These are phyloP conservation scores for Actinia tenebrosa DNA, from an alignment of 64 coral and sea anemone species.

Conservation along the genomic window DNA sequence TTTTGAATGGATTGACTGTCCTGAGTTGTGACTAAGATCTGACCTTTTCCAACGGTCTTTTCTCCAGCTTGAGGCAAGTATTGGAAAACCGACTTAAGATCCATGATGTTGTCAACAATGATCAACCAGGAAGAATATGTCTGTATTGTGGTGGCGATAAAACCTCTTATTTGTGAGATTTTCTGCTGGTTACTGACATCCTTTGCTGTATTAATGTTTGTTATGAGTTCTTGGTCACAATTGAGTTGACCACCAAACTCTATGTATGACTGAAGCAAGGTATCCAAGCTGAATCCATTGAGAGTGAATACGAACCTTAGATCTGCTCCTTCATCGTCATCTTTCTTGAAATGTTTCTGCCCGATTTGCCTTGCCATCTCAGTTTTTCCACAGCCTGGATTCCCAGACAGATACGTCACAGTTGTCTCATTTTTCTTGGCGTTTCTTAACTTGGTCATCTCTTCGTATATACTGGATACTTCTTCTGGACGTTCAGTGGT, in stretches of 20 bases:
- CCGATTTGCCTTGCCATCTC: slow-evolving; percentile 17
- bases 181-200: neutral
- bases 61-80: slow-evolving; percentile 8
- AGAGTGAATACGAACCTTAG: slow-evolving; percentile 31
- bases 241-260: slow-evolving; percentile 25
- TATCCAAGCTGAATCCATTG: slow-evolving; percentile 15
- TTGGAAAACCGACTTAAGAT: neutral
- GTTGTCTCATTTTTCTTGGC: slow-evolving; percentile 4
- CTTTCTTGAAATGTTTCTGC: slow-evolving; percentile 25
- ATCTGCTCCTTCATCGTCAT: neutral
- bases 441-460: slow-evolving; percentile 20
- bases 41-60: slow-evolving; percentile 12
- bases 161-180: neutral
- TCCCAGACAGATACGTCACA: slow-evolving; percentile 14
- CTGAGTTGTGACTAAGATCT: slow-evolving; percentile 17
- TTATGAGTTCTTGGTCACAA: slow-evolving; percentile 17
- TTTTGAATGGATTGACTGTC: neutral
- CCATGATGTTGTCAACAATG: slow-evolving; percentile 7
- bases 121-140: slow-evolving; percentile 25
- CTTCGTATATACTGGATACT: slow-evolving; percentile 16
- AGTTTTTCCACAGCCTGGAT: slow-evolving; percentile 16
- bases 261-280: slow-evolving; percentile 29
- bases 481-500: slow-evolving; percentile 4
- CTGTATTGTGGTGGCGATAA: neutral
- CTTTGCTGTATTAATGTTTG: neutral